phyloP scores from a whole-genome alignment of 2,797 vertebrate species.

The Takifugu ocellatus region DNA sequence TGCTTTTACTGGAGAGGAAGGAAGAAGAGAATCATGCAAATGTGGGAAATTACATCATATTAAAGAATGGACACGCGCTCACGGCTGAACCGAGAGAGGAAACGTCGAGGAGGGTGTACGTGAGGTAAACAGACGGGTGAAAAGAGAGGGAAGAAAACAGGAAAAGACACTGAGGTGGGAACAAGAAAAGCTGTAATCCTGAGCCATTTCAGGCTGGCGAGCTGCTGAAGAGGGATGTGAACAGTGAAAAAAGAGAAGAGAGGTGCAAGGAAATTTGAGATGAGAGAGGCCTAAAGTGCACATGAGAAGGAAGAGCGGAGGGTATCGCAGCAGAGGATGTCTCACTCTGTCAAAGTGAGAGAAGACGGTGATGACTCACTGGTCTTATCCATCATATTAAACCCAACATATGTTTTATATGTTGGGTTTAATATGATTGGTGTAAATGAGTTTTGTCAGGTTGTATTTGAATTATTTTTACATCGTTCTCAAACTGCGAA shows the following conservation, averaged over 20 bases:
- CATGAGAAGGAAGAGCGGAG: constrained; percentile 28
- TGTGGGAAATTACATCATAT: background rate
- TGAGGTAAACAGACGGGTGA: constrained; percentile 9
- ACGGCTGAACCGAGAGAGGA: background rate
- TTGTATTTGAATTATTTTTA: too few species aligned
- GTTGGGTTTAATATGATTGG: too few species aligned
- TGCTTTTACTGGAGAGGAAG: constrained; percentile 19
- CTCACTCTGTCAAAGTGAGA: constrained; percentile 43
- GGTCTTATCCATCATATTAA: too few species aligned
- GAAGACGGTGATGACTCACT: constrained; percentile 32
- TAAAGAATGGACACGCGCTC: background rate
- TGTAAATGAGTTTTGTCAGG: too few species aligned
- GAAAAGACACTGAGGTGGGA: background rate
- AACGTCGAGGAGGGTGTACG: background rate
- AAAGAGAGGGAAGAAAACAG: constrained; percentile 16
- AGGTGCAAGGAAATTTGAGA: constrained; percentile 43
- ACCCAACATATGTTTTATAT: too few species aligned
- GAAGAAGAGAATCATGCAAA: constrained; percentile 8
- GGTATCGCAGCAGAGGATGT: constrained; percentile 36
- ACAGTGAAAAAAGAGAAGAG: constrained; percentile 27
- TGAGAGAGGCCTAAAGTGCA: constrained; percentile 19
- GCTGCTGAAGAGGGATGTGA: constrained; percentile 27
- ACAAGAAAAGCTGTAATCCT: background rate
- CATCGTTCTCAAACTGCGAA: too few species aligned
- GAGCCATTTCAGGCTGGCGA: constrained; percentile 25